Conservation (phyloP, 2,797 vertebrate species). For the Alcedo quadribrachys region DNA sequence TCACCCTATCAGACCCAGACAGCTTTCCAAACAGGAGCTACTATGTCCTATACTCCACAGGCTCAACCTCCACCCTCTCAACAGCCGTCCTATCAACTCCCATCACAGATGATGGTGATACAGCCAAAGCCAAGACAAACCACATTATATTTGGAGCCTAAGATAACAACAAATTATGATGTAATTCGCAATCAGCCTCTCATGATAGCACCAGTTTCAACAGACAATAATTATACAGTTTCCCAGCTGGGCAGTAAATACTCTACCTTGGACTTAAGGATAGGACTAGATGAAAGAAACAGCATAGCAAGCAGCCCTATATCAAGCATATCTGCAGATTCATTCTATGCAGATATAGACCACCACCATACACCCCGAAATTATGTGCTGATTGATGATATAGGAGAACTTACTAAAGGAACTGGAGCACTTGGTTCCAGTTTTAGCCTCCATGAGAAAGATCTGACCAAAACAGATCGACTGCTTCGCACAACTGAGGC, state of each 20-base stretch:
- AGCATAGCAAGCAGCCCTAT: constrained; percentile 97
- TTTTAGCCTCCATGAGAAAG: constrained; percentile 94
- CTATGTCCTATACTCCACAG: constrained; percentile 88
- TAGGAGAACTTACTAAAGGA: constrained; percentile 95
- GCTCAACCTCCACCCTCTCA: constrained; percentile 88
- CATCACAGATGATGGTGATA: constrained; percentile 91
- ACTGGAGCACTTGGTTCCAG: constrained; percentile 86
- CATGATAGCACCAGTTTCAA: constrained; percentile 93
- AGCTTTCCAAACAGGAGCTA: constrained; percentile 92
- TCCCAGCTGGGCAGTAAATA: constrained; percentile 93
- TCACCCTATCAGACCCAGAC: constrained; percentile 97
- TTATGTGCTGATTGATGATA: constrained; percentile 97
- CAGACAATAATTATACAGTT: constrained; percentile 89
- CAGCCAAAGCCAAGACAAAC: constrained; percentile 91
- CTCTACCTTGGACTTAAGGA: constrained; percentile 90
- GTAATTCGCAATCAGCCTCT: constrained; percentile 95
- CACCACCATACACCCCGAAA: constrained; percentile 90
- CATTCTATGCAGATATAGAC: constrained; percentile 97
- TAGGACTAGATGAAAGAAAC: constrained; percentile 92
- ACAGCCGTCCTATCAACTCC: constrained; percentile 88
- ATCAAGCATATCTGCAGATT: constrained; percentile 97
- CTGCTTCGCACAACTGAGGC: constrained; percentile 90
- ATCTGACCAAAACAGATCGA: constrained; percentile 92
- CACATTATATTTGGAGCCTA: constrained; percentile 91
- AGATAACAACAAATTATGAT: constrained; percentile 95